Evolutionary conservation across 2,113 vertebrate genomes (phyloP), one percentile per base, ranked within the genome.

Genomic region (Barbus barbus): DNA sequence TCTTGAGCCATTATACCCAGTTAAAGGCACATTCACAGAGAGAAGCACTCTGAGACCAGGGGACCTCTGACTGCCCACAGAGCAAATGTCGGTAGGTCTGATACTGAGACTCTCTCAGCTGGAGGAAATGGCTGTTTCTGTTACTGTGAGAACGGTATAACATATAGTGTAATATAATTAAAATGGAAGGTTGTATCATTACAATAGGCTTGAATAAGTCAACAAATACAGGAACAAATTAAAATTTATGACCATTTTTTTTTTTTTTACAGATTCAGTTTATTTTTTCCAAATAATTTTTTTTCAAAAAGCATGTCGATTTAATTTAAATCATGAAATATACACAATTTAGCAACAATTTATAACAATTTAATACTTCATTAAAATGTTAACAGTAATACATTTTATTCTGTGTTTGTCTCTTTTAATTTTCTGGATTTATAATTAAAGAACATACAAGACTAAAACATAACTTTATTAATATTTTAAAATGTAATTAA

Each of bases 1-100:
- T 24, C 53, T 86, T 44, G 12, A 60, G 73, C 63, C 16, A 18
- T 79, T 84, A 84, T 44, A 82, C 56, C 83, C 72, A 8, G 84
- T 69, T 86, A 84, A 46, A 61, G 28, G 85, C 60, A 48, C 33
- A 48, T 74, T 28, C 20, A 48, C 44, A 28, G 58, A 72, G 60
- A 56, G 77, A 61, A 48, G 36, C 20, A 28, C 33, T 71, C 58
- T 31, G 69, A 3, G 22, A 24, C 31, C 20, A 58, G 9, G 31
- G 26, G 22, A 76, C 18, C 28, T 2, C 26, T 76, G 48, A 76
- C 26, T 76, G 18, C 48, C 48, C 48, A 76, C 26, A 36, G 28
- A 76, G 74, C 28, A 20, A 53, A 53, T 11, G 72, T 28, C 6
- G 8, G 14, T 9, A 75, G 2, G 18, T 71, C 33, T 75, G 14